Conservation (phyloP, 2,797 vertebrate species). For the Ambastaia sidthimunki region DNA sequence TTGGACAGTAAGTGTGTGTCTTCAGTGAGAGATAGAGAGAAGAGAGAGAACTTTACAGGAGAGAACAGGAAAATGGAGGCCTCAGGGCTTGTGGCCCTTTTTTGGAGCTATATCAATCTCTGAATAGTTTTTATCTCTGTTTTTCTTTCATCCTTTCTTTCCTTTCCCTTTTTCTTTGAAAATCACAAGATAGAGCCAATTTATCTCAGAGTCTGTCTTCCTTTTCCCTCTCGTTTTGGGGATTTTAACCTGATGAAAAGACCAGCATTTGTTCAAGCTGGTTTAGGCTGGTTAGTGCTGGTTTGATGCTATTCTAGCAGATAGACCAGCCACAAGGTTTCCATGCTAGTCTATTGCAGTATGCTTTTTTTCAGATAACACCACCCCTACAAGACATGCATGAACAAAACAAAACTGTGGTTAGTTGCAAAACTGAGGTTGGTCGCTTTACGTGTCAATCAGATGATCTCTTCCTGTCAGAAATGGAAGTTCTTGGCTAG, state of each 20-base stretch:
- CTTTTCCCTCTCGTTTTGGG: not conserved
- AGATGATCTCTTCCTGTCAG: too few species aligned
- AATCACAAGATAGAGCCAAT: not conserved
- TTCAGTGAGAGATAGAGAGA: slow-evolving; percentile 18
- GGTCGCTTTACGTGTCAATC: too few species aligned
- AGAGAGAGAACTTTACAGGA: slow-evolving; percentile 8
- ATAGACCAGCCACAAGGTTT: too few species aligned
- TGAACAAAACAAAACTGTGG: too few species aligned
- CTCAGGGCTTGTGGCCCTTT: not conserved
- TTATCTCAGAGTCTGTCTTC: not conserved
- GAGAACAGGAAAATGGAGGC: slow-evolving; percentile 6
- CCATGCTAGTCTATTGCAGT: too few species aligned
- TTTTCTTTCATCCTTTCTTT: not conserved
- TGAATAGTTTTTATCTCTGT: not conserved
- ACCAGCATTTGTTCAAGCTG: not conserved
- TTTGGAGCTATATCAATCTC: not conserved
- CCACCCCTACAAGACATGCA: too few species aligned
- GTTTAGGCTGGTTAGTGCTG: not conserved
- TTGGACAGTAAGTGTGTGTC: slow-evolving; percentile 32
- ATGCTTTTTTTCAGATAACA: too few species aligned
- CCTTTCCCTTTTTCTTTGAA: not conserved
- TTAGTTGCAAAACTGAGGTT: too few species aligned
- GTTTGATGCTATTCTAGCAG: not conserved
- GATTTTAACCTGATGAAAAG: not conserved
- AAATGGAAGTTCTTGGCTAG: too few species aligned